Percentiles rank a stretch among this genome's conserved stretches.
Evolutionary conservation across 2,888 invertebrate genomes (phyloP).

Genomic region (Oxycera nigricornis): DNA sequence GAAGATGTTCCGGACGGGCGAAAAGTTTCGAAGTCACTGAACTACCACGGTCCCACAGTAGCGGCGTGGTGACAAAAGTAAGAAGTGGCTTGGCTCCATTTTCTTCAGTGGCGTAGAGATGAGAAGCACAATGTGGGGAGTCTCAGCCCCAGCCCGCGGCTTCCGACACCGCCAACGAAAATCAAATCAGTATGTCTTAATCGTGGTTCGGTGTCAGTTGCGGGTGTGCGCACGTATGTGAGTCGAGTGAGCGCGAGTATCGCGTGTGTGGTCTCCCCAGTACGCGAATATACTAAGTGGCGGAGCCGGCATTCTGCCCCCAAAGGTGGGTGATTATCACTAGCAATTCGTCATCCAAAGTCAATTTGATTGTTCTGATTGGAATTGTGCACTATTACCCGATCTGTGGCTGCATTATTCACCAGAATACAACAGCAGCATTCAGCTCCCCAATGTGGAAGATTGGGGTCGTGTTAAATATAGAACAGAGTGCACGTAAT

Average conservation of each 20-base stretch:
- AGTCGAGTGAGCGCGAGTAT: background rate
- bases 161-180: slow-evolving; percentile 5
- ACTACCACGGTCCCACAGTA: background rate
- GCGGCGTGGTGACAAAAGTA: background rate
- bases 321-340: background rate
- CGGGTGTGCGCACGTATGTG: background rate
- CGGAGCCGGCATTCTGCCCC: background rate
- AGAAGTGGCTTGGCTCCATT: background rate
- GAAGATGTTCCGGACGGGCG: too few relatives aligned
- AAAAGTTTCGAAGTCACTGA: slow-evolving; percentile 2
- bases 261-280: slow-evolving; percentile 3
- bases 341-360: background rate
- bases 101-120: background rate
- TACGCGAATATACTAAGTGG: background rate
- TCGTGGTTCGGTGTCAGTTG: slow-evolving; percentile 17
- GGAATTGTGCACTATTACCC: background rate
- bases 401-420: too few relatives aligned
- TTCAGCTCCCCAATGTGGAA: background rate
- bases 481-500: slow-evolving; percentile 2
- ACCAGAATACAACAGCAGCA: too few relatives aligned
- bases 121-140: background rate
- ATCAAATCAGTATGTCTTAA: slow-evolving; percentile 15
- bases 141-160: slow-evolving; percentile 7
- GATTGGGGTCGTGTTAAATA: background rate
- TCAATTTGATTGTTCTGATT: background rate